A percentile compares a stretch with the other conserved stretches of the same genome.
Conservation (phyloP, 2,888 invertebrate genomes). For the Pristionchus maxplancki region DNA sequence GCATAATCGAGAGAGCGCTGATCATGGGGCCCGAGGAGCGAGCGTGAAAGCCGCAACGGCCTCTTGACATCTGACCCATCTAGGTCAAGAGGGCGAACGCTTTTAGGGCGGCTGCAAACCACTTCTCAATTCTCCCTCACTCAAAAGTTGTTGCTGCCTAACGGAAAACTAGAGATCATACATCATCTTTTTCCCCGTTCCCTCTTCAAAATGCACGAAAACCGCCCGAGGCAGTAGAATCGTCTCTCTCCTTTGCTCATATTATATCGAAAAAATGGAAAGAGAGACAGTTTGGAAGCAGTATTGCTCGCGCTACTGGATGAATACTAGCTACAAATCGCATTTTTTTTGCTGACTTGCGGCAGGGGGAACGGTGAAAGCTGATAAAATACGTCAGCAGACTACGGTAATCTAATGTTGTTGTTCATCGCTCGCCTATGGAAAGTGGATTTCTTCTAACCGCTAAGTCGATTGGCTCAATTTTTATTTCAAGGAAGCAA, state of each 20-base stretch:
- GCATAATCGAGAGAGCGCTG: background rate
- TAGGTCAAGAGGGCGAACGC: background rate
- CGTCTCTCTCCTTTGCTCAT: too few relatives aligned
- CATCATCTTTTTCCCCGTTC: background rate
- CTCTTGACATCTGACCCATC: conserved; percentile 24
- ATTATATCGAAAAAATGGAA: too few relatives aligned
- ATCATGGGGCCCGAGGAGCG: background rate
- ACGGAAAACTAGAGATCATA: conserved; percentile 4
- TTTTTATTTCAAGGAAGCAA: background rate
- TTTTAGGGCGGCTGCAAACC: background rate
- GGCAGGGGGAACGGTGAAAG: background rate
- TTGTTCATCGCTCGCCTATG: too few relatives aligned
- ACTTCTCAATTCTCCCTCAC: background rate
- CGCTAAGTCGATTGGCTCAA: background rate
- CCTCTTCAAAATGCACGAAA: background rate
- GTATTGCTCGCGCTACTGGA: too few relatives aligned
- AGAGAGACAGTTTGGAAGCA: too few relatives aligned
- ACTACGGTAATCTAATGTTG: too few relatives aligned
- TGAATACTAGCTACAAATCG: background rate
- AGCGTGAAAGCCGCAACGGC: background rate
- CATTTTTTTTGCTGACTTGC: background rate
- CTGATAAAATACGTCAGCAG: too few relatives aligned
- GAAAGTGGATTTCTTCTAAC: background rate
- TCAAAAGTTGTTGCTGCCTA: background rate
- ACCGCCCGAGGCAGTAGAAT: background rate